Conservation (phyloP, 2,888 invertebrate species). For the Phasia obesa region DNA sequence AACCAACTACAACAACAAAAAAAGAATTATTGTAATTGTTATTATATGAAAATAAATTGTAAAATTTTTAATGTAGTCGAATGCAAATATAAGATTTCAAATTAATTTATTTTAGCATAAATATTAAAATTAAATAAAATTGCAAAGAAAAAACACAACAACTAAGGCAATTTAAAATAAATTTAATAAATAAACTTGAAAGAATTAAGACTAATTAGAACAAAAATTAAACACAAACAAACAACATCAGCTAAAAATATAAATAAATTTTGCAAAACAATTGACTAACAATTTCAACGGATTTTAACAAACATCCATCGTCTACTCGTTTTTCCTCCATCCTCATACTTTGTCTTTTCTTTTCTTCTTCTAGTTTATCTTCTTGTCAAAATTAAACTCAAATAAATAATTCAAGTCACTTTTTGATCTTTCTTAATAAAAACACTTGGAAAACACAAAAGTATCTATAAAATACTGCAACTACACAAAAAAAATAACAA, state of each 20-base stretch:
- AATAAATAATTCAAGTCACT: constrained; percentile 45
- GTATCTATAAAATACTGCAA: neutral
- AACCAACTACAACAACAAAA: neutral
- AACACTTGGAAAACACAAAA: neutral
- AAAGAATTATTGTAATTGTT: constrained; percentile 53
- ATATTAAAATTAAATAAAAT: constrained; percentile 38
- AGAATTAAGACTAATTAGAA: constrained; percentile 60
- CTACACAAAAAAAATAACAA: neutral
- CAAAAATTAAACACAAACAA: constrained; percentile 14
- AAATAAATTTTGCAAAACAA: constrained; percentile 20
- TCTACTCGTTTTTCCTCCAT: neutral
- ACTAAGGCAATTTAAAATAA: constrained; percentile 42
- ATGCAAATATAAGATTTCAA: constrained; percentile 39
- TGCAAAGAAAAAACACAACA: constrained; percentile 16
- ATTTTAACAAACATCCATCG: constrained; percentile 40
- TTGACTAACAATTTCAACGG: constrained; percentile 32
- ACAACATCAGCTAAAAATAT: neutral
- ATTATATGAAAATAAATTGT: constrained; percentile 50
- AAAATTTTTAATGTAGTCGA: constrained; percentile 60
- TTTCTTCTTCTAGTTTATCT: no score
- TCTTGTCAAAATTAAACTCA: constrained; percentile 19
- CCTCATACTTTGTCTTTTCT: constrained; percentile 4
- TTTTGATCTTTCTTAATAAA: neutral
- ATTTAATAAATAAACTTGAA: constrained; percentile 50
- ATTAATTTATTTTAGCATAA: constrained; percentile 50